These are phyloP conservation scores for Galendromus occidentalis DNA, from an alignment of 1,140 invertebrate species.

Conservation along the genomic window DNA sequence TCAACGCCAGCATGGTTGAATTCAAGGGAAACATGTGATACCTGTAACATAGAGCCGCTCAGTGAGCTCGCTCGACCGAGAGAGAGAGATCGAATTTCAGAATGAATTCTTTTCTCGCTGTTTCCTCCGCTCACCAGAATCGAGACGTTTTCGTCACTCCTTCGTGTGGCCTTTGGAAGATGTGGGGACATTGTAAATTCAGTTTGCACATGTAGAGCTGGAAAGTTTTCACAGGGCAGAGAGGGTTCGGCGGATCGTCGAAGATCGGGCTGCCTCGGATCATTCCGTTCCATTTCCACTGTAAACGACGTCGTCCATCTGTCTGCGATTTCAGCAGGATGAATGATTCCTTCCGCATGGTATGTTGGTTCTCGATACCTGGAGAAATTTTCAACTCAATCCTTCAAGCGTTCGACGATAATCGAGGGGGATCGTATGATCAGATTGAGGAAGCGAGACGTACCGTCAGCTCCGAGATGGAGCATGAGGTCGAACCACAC, in stretches of 20 bases:
- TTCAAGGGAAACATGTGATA: constrained; percentile 12
- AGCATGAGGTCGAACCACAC: constrained; percentile 20
- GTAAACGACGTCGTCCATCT: background rate
- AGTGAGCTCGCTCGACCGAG: background rate
- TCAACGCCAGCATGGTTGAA: constrained; percentile 9
- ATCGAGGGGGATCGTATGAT: no score
- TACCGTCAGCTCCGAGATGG: constrained; percentile 13
- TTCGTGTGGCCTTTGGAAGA: constrained; percentile 19
- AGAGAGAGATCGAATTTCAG: no score
- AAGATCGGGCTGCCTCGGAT: constrained; percentile 15
- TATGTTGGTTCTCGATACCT: constrained; percentile 4
- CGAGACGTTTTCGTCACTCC: constrained; percentile 16
- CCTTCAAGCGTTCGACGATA: no score
- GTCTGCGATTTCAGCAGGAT: constrained; percentile 4
- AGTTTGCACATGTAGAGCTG: constrained; percentile 16
- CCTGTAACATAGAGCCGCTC: background rate
- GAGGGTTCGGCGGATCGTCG: constrained; percentile 17
- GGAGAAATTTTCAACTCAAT: no score
- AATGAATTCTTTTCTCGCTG: no score
- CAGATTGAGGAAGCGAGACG: no score
- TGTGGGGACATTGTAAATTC: constrained; percentile 17
- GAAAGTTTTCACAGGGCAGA: constrained; percentile 18
- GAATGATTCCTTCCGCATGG: constrained; percentile 1
- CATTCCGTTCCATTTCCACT: constrained; percentile 11
- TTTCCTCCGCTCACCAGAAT: constrained; percentile 15